Conservation (phyloP, 2,113 vertebrate genomes). For the Balaeniceps rex region DNA sequence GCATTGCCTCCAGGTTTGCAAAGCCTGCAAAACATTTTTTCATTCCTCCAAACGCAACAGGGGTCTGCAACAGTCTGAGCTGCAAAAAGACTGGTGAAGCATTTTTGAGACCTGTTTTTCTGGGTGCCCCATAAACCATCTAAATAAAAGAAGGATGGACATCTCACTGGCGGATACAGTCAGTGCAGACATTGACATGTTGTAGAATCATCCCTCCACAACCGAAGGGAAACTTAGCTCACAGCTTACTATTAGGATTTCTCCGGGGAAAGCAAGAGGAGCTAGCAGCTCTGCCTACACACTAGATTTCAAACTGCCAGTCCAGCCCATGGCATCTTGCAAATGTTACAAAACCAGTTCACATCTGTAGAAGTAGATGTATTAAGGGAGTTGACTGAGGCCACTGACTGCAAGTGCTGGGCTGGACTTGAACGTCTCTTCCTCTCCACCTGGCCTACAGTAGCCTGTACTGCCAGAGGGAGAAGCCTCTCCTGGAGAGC, state of each 20-base stretch:
- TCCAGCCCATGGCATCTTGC: background rate
- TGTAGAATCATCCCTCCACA: background rate
- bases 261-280: background rate
- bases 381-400: background rate
- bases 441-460: background rate
- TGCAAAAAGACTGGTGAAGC: background rate
- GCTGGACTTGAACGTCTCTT: background rate
- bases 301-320: background rate
- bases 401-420: background rate
- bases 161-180: background rate
- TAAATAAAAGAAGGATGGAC: background rate
- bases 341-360: background rate
- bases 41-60: background rate
- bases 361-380: background rate
- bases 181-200: background rate
- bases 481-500: background rate
- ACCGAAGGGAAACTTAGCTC: background rate
- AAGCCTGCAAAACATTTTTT: background rate
- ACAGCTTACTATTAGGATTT: background rate
- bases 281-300: background rate
- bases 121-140: background rate
- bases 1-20: background rate
- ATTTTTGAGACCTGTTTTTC: background rate
- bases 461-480: too few relatives aligned
- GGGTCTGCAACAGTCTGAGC: background rate